Percentiles rank a stretch among this genome's conserved stretches.
These are phyloP conservation scores for Camelus dromedarius DNA, from an alignment of 2,113 vertebrate species.

Conservation along the genomic window DNA sequence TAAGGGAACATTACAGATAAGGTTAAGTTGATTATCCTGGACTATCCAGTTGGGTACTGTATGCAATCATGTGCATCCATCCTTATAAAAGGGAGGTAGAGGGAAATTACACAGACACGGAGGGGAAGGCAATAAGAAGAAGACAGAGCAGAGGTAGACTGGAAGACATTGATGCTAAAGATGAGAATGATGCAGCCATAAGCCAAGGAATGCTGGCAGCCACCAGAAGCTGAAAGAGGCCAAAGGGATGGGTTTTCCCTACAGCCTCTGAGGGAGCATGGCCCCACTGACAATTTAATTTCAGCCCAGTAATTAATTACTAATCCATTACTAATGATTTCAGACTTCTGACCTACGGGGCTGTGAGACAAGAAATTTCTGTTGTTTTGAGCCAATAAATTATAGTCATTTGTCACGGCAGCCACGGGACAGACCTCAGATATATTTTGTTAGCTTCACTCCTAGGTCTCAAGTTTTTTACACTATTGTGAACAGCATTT, in stretches of 20 bases:
- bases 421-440: neutral
- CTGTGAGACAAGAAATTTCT: too few species aligned
- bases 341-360: too few species aligned
- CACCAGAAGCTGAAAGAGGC: too few species aligned
- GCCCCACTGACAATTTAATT: too few species aligned
- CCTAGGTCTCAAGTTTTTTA: neutral
- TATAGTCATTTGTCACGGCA: neutral
- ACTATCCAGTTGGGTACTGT: neutral
- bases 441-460: neutral
- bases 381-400: too few species aligned
- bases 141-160: neutral
- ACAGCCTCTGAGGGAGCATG: too few species aligned
- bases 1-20: neutral
- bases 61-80: neutral
- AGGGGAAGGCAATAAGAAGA: neutral
- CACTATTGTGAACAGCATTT: neutral
- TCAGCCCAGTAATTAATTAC: too few species aligned
- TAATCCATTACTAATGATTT: too few species aligned
- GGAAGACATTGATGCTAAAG: neutral
- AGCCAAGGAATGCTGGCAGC: too few species aligned
- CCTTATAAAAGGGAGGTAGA: neutral
- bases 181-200: neutral
- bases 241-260: too few species aligned
- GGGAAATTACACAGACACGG: neutral
- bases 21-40: neutral